Evolutionary conservation across 2,888 invertebrate species (phyloP).

Genomic region (Petrolisthes manimaculis): DNA sequence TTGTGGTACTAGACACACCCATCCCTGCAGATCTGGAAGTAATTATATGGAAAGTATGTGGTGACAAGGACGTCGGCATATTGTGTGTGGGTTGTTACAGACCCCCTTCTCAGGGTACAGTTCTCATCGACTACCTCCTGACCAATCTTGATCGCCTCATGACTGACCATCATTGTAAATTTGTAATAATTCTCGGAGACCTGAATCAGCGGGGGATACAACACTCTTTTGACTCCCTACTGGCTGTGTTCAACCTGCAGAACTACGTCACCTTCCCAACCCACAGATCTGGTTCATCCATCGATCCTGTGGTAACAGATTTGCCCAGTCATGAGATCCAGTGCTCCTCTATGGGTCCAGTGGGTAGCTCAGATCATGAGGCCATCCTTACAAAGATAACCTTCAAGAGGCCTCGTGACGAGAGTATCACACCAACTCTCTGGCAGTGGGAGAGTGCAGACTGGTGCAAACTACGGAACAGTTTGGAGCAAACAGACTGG

Average conservation of each 20-base stretch:
- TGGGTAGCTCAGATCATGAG: background rate
- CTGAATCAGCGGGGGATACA: background rate
- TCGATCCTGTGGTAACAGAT: background rate
- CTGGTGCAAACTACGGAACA: background rate
- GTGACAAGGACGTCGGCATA: background rate
- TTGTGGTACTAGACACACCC: background rate
- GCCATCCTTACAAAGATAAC: background rate
- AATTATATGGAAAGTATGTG: background rate
- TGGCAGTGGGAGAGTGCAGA: background rate
- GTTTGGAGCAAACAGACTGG: background rate
- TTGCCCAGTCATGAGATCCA: background rate
- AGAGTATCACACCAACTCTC: background rate
- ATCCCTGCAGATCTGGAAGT: background rate
- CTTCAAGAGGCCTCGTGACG: background rate
- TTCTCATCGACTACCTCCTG: background rate
- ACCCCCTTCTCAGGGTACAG: background rate
- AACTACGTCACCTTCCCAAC: background rate
- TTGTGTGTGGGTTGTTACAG: background rate
- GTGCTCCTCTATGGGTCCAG: background rate
- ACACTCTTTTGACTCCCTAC: background rate
- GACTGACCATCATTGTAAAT: background rate
- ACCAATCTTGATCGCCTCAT: background rate
- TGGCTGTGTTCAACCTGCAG: slow-evolving; percentile 2
- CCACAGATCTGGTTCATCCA: background rate
- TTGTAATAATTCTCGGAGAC: background rate